Evolutionary conservation across 2,888 invertebrate species (phyloP), one percentile per base, ranked within the genome.

Genomic region (Tetranychus truncatus): DNA sequence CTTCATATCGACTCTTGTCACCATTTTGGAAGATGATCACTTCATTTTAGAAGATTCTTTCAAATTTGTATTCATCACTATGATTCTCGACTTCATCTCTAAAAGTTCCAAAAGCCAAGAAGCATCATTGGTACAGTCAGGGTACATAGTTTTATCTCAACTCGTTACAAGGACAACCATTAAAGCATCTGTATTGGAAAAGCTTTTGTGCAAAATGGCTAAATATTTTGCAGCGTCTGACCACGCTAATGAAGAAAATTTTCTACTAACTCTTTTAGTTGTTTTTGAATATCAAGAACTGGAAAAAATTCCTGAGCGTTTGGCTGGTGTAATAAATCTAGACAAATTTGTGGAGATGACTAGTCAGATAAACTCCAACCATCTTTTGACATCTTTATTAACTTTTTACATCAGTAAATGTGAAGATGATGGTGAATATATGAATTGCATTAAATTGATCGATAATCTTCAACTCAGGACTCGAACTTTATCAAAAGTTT

Each of bases 1-100:
- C 74, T 67, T 75, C 20, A 65, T 71, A 1, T 77, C 77, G 20
- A 69, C 72, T 55, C 44, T 74, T 20, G 46, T 77, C 18, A 71
- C 73, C 72, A 9, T 77, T 9, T 34, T 74, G 65, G 72, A 77
- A 45, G 45, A 76, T 75, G 8, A 67, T 72, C 66, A n/a, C 24
- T 44, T 75, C 18, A 45, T 72, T 44, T 20, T 72, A 46, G 18
- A n/a, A 15, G 44, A 34, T 9, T 20, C 18, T 24, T 55, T 55
- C 2, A 55, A 55, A 15, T 9, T 15, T 15, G 15, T 15, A 55
- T 55, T 15, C 55, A 55, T 55, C 9, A 55, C 55, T 15, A 5
- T 55, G 11, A 55, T 55, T 55, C 15, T 55, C 11, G 15, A 15
- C 15, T 66, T 46, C 34, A 9, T 73, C 18, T 34, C 15, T 6